Percentiles rank a stretch among this genome's conserved stretches.
Conservation (phyloP, 2,888 invertebrate species). For the Chymomyza fuscimana region DNA sequence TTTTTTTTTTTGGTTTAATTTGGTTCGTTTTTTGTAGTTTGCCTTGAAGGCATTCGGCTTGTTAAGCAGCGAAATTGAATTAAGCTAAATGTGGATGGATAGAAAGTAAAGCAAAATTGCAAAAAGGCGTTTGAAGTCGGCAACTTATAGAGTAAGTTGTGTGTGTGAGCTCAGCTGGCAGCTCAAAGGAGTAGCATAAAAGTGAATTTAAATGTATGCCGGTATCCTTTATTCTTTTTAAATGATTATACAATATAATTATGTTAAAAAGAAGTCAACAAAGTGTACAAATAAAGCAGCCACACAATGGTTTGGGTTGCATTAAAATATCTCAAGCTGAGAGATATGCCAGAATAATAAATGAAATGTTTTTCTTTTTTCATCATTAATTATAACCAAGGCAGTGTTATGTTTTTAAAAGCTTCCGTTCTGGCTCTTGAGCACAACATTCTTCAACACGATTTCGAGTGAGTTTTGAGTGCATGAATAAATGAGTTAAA, state of each 20-base stretch:
- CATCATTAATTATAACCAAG: neutral
- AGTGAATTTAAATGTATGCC: constrained; percentile 15
- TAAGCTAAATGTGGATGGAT: constrained; percentile 53
- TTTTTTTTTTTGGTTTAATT: too few species aligned
- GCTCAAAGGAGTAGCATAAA: constrained; percentile 8
- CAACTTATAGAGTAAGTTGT: neutral
- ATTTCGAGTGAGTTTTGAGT: too few species aligned
- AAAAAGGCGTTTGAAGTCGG: constrained; percentile 32
- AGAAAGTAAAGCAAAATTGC: constrained; percentile 35
- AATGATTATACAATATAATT: constrained; percentile 42
- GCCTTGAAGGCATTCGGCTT: constrained; percentile 57
- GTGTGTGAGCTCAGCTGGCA: neutral
- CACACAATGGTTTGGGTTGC: too few species aligned
- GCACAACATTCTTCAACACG: too few species aligned
- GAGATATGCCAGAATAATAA: neutral
- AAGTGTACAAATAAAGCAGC: constrained; percentile 26
- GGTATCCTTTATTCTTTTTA: constrained; percentile 14
- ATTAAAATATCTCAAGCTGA: too few species aligned
- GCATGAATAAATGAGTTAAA: too few species aligned
- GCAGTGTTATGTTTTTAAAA: too few species aligned
- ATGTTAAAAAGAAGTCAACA: constrained; percentile 37
- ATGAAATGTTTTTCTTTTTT: neutral
- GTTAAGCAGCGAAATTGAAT: constrained; percentile 62
- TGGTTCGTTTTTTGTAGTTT: neutral
- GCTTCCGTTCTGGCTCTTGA: too few species aligned